These are phyloP conservation scores for Kryptolebias marmoratus DNA, from an alignment of 2,113 vertebrate species.

Conservation along the genomic window DNA sequence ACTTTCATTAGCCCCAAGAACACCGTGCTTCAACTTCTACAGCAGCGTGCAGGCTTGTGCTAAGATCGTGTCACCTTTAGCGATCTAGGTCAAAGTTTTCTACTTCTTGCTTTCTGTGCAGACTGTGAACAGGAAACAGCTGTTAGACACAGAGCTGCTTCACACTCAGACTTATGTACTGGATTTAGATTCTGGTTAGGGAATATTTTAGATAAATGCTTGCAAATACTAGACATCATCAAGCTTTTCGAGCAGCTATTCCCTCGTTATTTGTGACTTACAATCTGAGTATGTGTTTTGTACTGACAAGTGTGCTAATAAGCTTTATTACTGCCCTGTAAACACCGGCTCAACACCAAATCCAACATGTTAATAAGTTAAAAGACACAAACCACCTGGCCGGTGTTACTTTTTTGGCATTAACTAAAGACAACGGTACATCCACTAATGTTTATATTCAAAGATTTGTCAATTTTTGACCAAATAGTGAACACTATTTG, in stretches of 20 bases:
- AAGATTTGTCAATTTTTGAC: neutral
- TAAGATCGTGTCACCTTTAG: constrained; percentile 23
- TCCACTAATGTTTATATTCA: too few relatives aligned
- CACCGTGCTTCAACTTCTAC: constrained; percentile 4
- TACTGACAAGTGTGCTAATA: too few relatives aligned
- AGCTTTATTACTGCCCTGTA: too few relatives aligned
- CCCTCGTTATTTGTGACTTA: neutral
- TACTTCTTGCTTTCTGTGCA: constrained; percentile 6
- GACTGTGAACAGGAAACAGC: neutral
- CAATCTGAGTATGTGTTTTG: neutral
- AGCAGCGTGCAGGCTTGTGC: constrained; percentile 5
- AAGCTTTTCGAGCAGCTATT: neutral
- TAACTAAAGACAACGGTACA: too few relatives aligned
- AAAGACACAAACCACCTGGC: too few relatives aligned
- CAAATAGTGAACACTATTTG: neutral
- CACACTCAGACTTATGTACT: neutral
- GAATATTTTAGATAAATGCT: neutral
- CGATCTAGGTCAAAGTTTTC: constrained; percentile 11
- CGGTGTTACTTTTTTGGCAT: too few relatives aligned
- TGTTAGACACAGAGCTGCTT: neutral
- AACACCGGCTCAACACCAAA: too few relatives aligned
- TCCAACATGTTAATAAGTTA: too few relatives aligned
- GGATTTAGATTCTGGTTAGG: neutral
- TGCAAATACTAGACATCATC: neutral
- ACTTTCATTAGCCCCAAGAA: too few relatives aligned